phyloP scores from a whole-genome alignment of 1,140 invertebrate species.

The Coelopa frigida region DNA sequence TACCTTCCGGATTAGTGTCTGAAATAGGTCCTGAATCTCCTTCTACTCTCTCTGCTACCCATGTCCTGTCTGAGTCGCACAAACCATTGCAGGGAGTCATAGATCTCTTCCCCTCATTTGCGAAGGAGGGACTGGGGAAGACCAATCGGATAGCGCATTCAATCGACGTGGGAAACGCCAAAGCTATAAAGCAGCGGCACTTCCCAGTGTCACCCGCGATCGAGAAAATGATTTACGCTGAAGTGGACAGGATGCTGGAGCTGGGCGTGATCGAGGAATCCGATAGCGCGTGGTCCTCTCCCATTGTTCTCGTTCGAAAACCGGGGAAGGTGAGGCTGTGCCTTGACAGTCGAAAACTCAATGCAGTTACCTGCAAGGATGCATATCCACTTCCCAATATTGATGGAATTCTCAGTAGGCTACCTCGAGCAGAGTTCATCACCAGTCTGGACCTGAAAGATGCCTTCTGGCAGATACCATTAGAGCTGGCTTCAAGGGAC shows the following conservation, averaged over 20 bases:
- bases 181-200: constrained; percentile 27
- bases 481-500: constrained; percentile 15
- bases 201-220: constrained; percentile 23
- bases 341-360: constrained; percentile 29
- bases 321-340: constrained; percentile 26
- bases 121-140: constrained; percentile 11
- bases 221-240: constrained; percentile 12
- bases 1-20: no score
- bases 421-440: constrained; percentile 13
- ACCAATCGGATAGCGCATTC: constrained; percentile 21
- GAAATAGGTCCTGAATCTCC: no score
- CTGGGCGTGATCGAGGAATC: constrained; percentile 18
- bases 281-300: constrained; percentile 10
- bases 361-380: constrained; percentile 17
- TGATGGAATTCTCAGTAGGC: constrained; percentile 17
- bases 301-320: constrained; percentile 22
- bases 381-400: constrained; percentile 24
- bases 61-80: no score
- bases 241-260: constrained; percentile 16
- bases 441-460: constrained; percentile 26
- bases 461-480: constrained; percentile 16
- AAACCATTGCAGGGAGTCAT: no score
- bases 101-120: neutral
- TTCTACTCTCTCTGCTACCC: no score
- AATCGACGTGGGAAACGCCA: constrained; percentile 23